Conservation (phyloP, 2,888 invertebrate species). For the Sturmia bella region DNA sequence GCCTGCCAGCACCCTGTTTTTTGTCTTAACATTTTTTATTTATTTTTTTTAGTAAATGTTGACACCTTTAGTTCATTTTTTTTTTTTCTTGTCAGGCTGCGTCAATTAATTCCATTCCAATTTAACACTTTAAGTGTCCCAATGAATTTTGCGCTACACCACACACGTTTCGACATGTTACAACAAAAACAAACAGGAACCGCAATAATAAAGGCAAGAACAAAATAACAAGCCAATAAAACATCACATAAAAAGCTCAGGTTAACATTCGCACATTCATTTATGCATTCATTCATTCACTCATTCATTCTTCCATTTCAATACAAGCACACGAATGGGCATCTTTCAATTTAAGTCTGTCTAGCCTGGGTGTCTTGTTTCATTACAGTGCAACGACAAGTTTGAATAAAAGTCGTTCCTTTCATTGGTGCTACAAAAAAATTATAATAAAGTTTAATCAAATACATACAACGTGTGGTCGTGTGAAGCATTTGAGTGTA, state of each 20-base stretch:
- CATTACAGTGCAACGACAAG: constrained; percentile 62
- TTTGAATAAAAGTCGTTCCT: constrained; percentile 61
- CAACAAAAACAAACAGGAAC: constrained; percentile 46
- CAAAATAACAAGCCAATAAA: constrained; percentile 33
- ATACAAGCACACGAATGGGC: constrained; percentile 48
- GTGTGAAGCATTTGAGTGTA: constrained; percentile 58
- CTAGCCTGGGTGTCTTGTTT: constrained; percentile 66
- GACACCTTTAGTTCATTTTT: constrained; percentile 45
- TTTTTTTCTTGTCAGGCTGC: constrained; percentile 55
- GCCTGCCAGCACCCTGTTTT: background rate
- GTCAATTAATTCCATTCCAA: constrained; percentile 73
- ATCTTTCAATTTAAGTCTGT: constrained; percentile 67
- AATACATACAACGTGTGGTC: constrained; percentile 56
- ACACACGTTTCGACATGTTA: constrained; percentile 55
- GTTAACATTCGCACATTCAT: constrained; percentile 37
- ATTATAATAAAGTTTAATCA: constrained; percentile 9
- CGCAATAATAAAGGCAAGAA: constrained; percentile 44
- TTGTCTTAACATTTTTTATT: constrained; percentile 25
- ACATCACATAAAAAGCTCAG: constrained; percentile 28
- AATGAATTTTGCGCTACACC: constrained; percentile 70
- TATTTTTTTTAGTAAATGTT: constrained; percentile 34
- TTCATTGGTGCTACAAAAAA: constrained; percentile 16
- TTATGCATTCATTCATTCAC: constrained; percentile 44
- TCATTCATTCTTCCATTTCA: constrained; percentile 34
- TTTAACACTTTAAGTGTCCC: constrained; percentile 73